These are phyloP conservation scores for Monochamus saltuarius DNA, from an alignment of 1,140 invertebrate genomes.

Conservation along the genomic window DNA sequence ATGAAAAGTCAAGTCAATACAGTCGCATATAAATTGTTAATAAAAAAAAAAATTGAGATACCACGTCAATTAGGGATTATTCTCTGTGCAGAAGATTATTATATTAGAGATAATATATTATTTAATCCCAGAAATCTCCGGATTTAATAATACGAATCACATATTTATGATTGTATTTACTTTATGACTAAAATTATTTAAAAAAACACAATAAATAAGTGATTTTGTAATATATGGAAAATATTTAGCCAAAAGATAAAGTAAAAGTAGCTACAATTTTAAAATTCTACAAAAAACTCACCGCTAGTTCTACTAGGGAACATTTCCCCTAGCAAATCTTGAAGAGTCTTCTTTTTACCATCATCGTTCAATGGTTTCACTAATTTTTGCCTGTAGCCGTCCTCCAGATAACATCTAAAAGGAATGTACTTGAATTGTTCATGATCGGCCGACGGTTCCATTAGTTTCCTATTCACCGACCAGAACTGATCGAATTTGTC, in stretches of 20 bases:
- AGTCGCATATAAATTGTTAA: no score
- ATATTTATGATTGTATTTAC: no score
- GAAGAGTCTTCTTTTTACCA: slow-evolving; percentile 72
- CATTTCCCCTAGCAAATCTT: slow-evolving; percentile 71
- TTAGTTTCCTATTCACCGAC: slow-evolving; percentile 92
- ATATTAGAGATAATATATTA: not conserved
- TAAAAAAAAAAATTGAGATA: no score
- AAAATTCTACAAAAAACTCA: no score
- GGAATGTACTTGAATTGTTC: slow-evolving; percentile 92
- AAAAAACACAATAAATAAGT: no score
- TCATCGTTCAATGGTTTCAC: slow-evolving; percentile 73
- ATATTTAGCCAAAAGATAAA: no score
- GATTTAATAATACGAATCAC: not conserved
- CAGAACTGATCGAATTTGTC: slow-evolving; percentile 99
- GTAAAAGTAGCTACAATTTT: no score
- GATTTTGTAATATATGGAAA: no score
- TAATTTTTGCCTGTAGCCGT: slow-evolving; percentile 75
- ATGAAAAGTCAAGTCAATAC: slow-evolving; percentile 28
- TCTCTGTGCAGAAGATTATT: not conserved
- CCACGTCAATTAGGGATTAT: no score
- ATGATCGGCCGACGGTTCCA: slow-evolving; percentile 76
- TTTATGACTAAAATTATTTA: no score
- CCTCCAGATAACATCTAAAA: slow-evolving; percentile 82
- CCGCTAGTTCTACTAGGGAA: slow-evolving; percentile 62
- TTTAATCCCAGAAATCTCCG: not conserved